These are phyloP conservation scores for Mandrillus leucophaeus DNA, from an alignment of 2,113 vertebrate species.

Conservation along the genomic window DNA sequence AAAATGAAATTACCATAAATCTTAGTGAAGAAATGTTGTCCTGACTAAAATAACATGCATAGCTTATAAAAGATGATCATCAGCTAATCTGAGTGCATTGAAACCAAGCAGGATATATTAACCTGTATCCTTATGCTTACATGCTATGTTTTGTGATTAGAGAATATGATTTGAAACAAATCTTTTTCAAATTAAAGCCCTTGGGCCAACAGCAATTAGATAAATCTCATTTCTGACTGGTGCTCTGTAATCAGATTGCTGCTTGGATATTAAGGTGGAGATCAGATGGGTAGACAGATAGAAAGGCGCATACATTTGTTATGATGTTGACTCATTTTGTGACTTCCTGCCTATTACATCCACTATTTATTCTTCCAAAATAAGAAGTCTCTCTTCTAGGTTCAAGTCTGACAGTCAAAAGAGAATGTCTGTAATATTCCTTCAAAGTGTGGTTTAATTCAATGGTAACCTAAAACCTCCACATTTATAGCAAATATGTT, in stretches of 20 bases:
- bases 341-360: not conserved
- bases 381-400: not conserved
- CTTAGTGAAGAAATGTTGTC: not conserved
- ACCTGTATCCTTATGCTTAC: not conserved
- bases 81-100: not conserved
- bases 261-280: not conserved
- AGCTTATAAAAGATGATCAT: not conserved
- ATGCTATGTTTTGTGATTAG: not conserved
- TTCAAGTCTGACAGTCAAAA: not conserved
- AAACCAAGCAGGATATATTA: not conserved
- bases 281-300: not conserved
- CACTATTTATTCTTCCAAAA: not conserved
- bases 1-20: not conserved
- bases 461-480: not conserved
- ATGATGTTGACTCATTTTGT: not conserved
- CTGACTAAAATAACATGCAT: not conserved
- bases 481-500: not conserved
- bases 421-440: not conserved
- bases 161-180: not conserved
- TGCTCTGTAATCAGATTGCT: not conserved
- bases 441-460: not conserved
- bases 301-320: not conserved
- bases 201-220: not conserved
- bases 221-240: not conserved
- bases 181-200: not conserved